Evolutionary conservation across 2,113 vertebrate genomes (phyloP).

Genomic region (Xenopus laevis): DNA sequence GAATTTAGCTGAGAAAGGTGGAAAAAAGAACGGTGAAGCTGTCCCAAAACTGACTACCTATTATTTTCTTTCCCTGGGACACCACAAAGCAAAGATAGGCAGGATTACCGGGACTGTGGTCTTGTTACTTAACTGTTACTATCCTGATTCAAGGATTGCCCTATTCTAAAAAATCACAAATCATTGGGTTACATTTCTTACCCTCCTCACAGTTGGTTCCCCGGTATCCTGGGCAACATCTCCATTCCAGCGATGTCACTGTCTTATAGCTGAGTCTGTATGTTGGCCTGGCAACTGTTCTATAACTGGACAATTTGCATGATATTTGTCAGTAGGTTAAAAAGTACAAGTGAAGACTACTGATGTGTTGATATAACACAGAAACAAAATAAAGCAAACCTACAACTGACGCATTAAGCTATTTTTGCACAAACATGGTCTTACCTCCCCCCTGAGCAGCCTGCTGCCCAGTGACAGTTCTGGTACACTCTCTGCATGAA

Average conservation of each 20-base stretch:
- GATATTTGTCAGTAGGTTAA: not conserved
- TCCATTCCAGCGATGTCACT: constrained; percentile 87
- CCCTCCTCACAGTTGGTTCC: constrained; percentile 83
- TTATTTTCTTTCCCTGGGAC: too few species aligned
- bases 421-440: constrained; percentile 16
- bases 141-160: too few species aligned
- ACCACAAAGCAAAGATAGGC: too few species aligned
- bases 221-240: constrained; percentile 81
- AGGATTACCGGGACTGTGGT: too few species aligned
- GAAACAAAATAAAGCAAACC: too few species aligned
- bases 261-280: constrained; percentile 88
- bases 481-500: constrained; percentile 87
- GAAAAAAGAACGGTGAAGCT: too few species aligned
- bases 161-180: too few species aligned
- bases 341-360: not conserved
- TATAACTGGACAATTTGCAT: constrained; percentile 69
- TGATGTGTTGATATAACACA: not conserved
- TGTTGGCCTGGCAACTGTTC: constrained; percentile 77
- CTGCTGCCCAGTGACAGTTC: constrained; percentile 89
- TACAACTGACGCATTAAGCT: too few species aligned
- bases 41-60: too few species aligned
- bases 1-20: too few species aligned
- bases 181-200: constrained; percentile 51
- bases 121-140: too few species aligned
- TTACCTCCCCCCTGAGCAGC: constrained; percentile 84